These are phyloP conservation scores for Agriopis marginaria DNA, from an alignment of 2,888 invertebrate genomes.

Conservation along the genomic window DNA sequence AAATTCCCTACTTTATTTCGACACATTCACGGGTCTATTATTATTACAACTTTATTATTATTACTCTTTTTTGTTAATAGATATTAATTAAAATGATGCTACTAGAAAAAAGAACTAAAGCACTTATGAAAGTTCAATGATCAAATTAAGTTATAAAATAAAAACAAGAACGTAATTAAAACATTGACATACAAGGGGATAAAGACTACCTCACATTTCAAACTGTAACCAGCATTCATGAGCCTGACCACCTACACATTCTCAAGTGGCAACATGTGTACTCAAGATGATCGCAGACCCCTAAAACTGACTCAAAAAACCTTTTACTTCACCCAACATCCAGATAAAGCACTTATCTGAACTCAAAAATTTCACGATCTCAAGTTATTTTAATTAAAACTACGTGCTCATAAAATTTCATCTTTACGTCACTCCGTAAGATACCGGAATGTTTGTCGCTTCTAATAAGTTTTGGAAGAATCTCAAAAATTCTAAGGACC, in stretches of 20 bases:
- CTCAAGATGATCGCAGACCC: slow-evolving; percentile 48
- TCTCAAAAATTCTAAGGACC: slow-evolving; percentile 33
- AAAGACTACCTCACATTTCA: neutral
- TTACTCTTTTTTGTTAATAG: too few relatives aligned
- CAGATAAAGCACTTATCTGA: slow-evolving; percentile 11
- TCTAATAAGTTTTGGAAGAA: slow-evolving; percentile 37
- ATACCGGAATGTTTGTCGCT: slow-evolving; percentile 33
- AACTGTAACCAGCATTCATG: slow-evolving; percentile 20
- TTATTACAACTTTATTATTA: too few relatives aligned
- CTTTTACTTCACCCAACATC: slow-evolving; percentile 24
- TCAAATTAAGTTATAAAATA: neutral
- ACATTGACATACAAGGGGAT: neutral
- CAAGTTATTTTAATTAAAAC: slow-evolving; percentile 37
- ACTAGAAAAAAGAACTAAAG: too few relatives aligned
- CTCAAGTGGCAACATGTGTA: slow-evolving; percentile 56
- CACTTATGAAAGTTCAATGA: neutral
- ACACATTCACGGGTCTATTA: too few relatives aligned
- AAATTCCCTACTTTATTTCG: too few relatives aligned
- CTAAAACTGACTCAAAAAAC: slow-evolving; percentile 40
- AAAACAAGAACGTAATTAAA: slow-evolving; percentile 7
- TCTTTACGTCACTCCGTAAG: slow-evolving; percentile 20
- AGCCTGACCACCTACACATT: slow-evolving; percentile 23
- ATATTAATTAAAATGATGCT: too few relatives aligned
- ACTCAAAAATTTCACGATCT: slow-evolving; percentile 27
- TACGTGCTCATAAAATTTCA: slow-evolving; percentile 27